Percentiles rank a stretch among this genome's conserved stretches.
phyloP scores from a whole-genome alignment of 2,113 vertebrate species.

The Cryptomyrus ogoouensis region DNA sequence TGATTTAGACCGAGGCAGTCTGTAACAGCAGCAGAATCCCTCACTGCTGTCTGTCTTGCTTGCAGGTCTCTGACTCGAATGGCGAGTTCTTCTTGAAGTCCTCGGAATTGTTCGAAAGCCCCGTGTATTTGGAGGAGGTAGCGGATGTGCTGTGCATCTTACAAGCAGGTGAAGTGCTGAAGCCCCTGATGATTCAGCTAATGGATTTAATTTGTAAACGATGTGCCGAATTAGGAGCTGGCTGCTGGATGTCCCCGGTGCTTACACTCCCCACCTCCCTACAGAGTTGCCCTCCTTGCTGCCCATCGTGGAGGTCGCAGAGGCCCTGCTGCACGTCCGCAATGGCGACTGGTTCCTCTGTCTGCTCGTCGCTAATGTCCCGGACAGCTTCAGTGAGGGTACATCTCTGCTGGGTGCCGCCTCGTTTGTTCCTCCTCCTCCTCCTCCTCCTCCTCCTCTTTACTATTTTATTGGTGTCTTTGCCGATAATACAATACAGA shows the following conservation, averaged over 20 bases:
- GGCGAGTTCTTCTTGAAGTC: conserved; percentile 94
- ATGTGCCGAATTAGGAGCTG: background rate
- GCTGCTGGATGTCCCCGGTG: background rate
- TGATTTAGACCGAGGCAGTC: background rate
- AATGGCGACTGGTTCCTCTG: conserved; percentile 97
- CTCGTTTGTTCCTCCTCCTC: too few relatives aligned
- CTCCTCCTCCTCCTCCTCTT: too few relatives aligned
- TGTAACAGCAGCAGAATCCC: background rate
- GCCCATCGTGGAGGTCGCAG: conserved; percentile 89
- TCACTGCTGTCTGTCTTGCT: background rate
- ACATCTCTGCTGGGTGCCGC: conserved; percentile 24
- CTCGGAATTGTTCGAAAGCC: conserved; percentile 93
- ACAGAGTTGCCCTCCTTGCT: conserved; percentile 85
- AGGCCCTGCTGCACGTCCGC: conserved; percentile 86
- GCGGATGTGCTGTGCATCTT: conserved; percentile 97
- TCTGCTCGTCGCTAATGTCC: conserved; percentile 92
- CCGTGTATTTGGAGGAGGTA: conserved; percentile 93
- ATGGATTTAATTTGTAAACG: background rate
- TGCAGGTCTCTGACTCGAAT: conserved; percentile 80
- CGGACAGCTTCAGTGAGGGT: conserved; percentile 98
- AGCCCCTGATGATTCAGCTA: background rate
- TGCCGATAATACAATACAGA: background rate
- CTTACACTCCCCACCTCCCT: background rate
- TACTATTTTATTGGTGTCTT: background rate
- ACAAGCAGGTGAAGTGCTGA: conserved; percentile 80